Percentiles rank a stretch among this genome's conserved stretches.
Conservation (phyloP, 2,113 vertebrate genomes). For the Hypanus sabinus region DNA sequence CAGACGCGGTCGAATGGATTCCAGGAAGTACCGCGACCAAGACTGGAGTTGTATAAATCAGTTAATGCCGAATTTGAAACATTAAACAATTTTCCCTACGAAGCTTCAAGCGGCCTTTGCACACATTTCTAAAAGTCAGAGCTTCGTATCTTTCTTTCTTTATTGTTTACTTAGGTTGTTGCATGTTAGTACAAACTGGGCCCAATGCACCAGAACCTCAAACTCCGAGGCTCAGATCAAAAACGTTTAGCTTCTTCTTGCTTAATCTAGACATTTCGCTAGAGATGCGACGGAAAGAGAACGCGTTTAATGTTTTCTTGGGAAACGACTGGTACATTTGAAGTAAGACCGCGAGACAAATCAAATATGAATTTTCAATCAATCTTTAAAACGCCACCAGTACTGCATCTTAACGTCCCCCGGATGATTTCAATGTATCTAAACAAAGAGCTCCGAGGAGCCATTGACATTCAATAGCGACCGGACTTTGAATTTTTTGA, state of each 20-base stretch:
- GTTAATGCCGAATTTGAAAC: neutral
- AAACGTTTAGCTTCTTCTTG: neutral
- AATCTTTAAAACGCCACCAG: neutral
- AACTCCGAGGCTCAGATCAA: neutral
- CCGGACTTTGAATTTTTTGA: neutral
- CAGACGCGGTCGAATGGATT: no score
- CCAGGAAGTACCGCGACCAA: neutral
- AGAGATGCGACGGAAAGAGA: neutral
- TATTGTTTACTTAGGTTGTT: neutral
- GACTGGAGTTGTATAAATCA: neutral
- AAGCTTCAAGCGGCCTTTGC: neutral
- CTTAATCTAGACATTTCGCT: neutral
- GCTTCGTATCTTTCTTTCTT: neutral
- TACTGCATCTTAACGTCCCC: no score
- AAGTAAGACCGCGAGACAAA: neutral
- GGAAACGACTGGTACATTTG: neutral
- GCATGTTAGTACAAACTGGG: neutral
- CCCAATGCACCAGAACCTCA: neutral
- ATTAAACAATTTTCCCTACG: neutral
- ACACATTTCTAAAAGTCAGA: neutral
- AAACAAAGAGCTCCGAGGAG: no score
- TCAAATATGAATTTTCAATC: neutral
- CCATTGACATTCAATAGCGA: neutral
- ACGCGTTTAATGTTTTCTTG: no score
- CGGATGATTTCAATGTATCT: neutral